phyloP scores from a whole-genome alignment of 2,113 vertebrate species.

The Nerophis ophidion region DNA sequence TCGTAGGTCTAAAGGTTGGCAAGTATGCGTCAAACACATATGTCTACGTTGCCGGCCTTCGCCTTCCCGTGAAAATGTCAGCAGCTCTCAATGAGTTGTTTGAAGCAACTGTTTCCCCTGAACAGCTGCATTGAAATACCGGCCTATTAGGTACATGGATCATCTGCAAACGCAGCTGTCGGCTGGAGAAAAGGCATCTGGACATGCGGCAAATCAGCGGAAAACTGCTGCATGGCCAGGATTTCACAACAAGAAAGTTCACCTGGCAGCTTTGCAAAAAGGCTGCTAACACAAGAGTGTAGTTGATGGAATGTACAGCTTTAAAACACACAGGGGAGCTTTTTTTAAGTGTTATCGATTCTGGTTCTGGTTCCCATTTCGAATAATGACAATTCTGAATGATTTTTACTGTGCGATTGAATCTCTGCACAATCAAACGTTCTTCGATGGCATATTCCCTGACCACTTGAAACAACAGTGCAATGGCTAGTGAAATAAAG shows the following conservation, averaged over 20 bases:
- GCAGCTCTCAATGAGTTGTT: constrained; percentile 44
- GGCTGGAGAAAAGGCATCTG: constrained; percentile 59
- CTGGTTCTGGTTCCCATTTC: background rate
- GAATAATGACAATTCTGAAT: background rate
- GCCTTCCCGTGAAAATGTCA: constrained; percentile 65
- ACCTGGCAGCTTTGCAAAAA: constrained; percentile 21
- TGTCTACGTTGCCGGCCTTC: constrained; percentile 60
- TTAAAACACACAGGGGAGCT: background rate
- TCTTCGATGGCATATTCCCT: background rate
- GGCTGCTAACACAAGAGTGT: background rate
- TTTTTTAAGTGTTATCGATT: background rate
- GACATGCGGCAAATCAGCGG: constrained; percentile 39
- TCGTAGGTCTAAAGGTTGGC: too few species aligned
- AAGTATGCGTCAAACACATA: constrained; percentile 46
- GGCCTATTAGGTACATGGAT: constrained; percentile 71
- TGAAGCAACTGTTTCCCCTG: constrained; percentile 40
- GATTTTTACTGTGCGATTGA: too few species aligned
- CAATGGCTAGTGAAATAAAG: too few species aligned
- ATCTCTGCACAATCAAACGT: background rate
- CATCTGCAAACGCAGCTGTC: constrained; percentile 69
- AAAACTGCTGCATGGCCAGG: constrained; percentile 44
- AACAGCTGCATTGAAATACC: constrained; percentile 70
- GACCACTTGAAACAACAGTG: background rate
- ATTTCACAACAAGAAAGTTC: constrained; percentile 18
- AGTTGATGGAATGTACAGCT: background rate